These are phyloP conservation scores for Serilophus lunatus DNA, from an alignment of 2,113 vertebrate species.

Conservation along the genomic window DNA sequence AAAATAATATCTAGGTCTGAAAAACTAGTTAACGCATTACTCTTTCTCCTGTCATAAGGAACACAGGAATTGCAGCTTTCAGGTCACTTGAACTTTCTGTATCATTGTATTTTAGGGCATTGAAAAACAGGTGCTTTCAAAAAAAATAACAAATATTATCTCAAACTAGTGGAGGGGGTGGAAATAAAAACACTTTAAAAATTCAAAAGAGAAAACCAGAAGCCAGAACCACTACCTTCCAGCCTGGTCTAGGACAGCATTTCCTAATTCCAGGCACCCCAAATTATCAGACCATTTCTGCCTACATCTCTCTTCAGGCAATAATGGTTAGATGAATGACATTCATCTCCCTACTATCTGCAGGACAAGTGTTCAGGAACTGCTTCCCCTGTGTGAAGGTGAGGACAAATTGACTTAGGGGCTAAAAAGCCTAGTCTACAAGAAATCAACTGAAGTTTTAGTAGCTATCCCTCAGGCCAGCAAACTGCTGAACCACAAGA, in stretches of 20 bases:
- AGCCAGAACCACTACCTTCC: neutral
- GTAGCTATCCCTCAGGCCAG: neutral
- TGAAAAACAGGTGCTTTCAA: neutral
- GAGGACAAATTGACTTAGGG: neutral
- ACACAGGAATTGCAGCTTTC: neutral
- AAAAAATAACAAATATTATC: neutral
- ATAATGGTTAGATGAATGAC: neutral
- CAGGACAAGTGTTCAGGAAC: neutral
- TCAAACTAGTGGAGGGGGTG: neutral
- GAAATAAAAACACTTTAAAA: neutral
- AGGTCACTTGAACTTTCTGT: neutral
- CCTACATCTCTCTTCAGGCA: neutral
- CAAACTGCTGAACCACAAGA: neutral
- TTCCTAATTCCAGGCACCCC: neutral
- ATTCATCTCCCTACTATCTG: neutral
- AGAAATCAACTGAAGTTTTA: neutral
- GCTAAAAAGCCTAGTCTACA: neutral
- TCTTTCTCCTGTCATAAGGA: neutral
- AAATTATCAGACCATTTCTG: neutral
- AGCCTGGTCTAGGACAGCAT: neutral
- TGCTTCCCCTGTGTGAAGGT: neutral
- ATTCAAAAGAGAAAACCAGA: neutral
- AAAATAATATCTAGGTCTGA: neutral
- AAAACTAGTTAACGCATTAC: neutral
- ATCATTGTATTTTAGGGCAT: neutral